Evolutionary conservation across 1,140 invertebrate genomes (phyloP), one percentile per base, ranked within the genome.

Genomic region (Drosophila kanapiae): DNA sequence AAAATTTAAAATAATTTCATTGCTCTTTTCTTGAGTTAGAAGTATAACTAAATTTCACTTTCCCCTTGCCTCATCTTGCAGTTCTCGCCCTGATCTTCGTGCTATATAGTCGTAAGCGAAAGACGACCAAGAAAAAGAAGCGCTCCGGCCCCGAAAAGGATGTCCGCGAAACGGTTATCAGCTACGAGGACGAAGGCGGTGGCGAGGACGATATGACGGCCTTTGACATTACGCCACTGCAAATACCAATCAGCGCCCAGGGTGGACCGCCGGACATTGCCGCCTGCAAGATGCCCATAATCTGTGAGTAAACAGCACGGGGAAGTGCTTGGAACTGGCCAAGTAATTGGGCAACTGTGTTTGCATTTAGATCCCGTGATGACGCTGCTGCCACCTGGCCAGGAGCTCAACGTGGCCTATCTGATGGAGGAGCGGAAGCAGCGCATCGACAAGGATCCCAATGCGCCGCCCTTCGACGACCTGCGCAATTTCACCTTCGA

Each of bases 121-220:
- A 98, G 83, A 95, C 96, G 59, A 95, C 96, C 49, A 98, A 96
- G 93, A 88, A 88, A 58, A 98, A 98, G 92, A 99, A 99, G 92
- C 99, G 99, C 92, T 96, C 98, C 8, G 98, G 98, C n/a, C 97
- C 98, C 6, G 98, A 99, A 91, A 98, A 99, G 91, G 99, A 99
- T 92, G 98, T 99, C 35, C 95, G 98, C 80, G 99, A 99, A 93
- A 99, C 99, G 93, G 99, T 99, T 70, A 99, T 99, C 83, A 98
- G 98, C 93, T 99, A 99, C 90, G 98, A 99, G 90, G 98, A 99
- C 91, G 98, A 99, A 94, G 98, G 98, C 35, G 98, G 97, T 82
- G 97, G 97, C 75, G 98, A 99, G 93, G 98, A 99, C 91, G 98
- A 99, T 91, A 99, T 99, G 97, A 98, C 98, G 6, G 98, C 98